A percentile compares a stretch with the other conserved stretches of the same genome.
phyloP scores from a whole-genome alignment of 2,113 vertebrate species.

The Oncorhynchus clarkii region DNA sequence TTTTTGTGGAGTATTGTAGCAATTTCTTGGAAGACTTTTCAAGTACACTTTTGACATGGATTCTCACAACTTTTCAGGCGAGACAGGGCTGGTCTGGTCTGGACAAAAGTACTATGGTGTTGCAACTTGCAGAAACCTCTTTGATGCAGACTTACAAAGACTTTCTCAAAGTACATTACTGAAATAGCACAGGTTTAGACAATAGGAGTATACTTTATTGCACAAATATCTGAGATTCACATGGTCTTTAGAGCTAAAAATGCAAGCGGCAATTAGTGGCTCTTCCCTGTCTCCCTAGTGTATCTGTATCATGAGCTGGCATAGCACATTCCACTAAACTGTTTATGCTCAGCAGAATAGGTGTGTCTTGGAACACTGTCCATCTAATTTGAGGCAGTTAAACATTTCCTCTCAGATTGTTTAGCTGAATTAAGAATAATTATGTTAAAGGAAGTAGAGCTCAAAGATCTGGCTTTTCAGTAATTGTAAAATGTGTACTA shows the following conservation, averaged over 20 bases:
- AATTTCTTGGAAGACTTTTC: no score
- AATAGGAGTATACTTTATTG: background rate
- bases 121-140: constrained; percentile 30
- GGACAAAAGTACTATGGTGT: no score
- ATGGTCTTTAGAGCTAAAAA: constrained; percentile 16
- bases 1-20: background rate
- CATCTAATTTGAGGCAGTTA: constrained; percentile 25
- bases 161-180: constrained; percentile 27
- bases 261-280: constrained; percentile 39
- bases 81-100: no score
- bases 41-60: no score
- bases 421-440: constrained; percentile 17
- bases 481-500: constrained; percentile 28
- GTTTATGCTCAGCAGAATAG: constrained; percentile 37
- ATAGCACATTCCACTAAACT: constrained; percentile 25
- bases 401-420: constrained; percentile 31
- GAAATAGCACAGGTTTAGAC: constrained; percentile 9
- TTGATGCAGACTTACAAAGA: constrained; percentile 29
- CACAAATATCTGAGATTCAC: background rate
- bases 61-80: constrained; percentile 6
- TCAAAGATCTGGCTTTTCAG: constrained; percentile 12
- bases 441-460: constrained; percentile 6
- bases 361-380: constrained; percentile 28
- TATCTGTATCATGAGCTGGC: constrained; percentile 8
- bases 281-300: constrained; percentile 25